Conservation (phyloP, 1,140 invertebrate genomes). For the Diploscapter pachys region DNA sequence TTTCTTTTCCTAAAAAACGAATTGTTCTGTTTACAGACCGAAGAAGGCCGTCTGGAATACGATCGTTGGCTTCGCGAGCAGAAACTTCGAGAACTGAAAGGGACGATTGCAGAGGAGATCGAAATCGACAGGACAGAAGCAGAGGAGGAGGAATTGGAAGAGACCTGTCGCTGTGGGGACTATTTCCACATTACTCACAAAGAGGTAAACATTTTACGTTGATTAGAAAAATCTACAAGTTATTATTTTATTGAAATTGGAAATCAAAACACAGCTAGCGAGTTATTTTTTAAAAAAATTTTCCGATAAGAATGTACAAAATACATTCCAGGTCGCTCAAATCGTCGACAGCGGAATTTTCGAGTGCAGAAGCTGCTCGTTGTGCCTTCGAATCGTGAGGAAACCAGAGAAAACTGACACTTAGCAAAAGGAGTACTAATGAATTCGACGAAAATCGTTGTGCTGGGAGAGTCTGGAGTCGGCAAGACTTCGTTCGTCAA, state of each 20-base stretch:
- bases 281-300: too few species aligned
- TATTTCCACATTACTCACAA: slow-evolving; percentile 25
- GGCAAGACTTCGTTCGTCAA: slow-evolving; percentile 34
- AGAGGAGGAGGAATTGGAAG: slow-evolving; percentile 23
- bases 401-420: slow-evolving; percentile 1
- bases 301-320: not conserved
- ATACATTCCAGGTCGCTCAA: slow-evolving; percentile 18
- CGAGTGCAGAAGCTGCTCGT: slow-evolving; percentile 34
- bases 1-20: too few species aligned
- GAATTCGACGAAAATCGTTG: slow-evolving; percentile 36
- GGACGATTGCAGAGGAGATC: slow-evolving; percentile 28
- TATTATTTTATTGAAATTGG: too few species aligned
- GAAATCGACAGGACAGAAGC: slow-evolving; percentile 9
- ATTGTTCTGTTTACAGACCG: too few species aligned
- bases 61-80: slow-evolving; percentile 38
- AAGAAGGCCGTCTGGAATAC: slow-evolving; percentile 8
- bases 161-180: slow-evolving; percentile 34
- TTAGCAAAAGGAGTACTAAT: not conserved
- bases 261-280: too few species aligned
- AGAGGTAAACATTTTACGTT: slow-evolving; percentile 14
- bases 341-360: slow-evolving; percentile 36
- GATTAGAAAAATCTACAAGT: too few species aligned
- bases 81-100: slow-evolving; percentile 23
- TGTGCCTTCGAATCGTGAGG: slow-evolving; percentile 29
- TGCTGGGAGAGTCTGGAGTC: slow-evolving; percentile 38